phyloP scores from a whole-genome alignment of 2,113 vertebrate species.

The Typhlomys cinereus region DNA sequence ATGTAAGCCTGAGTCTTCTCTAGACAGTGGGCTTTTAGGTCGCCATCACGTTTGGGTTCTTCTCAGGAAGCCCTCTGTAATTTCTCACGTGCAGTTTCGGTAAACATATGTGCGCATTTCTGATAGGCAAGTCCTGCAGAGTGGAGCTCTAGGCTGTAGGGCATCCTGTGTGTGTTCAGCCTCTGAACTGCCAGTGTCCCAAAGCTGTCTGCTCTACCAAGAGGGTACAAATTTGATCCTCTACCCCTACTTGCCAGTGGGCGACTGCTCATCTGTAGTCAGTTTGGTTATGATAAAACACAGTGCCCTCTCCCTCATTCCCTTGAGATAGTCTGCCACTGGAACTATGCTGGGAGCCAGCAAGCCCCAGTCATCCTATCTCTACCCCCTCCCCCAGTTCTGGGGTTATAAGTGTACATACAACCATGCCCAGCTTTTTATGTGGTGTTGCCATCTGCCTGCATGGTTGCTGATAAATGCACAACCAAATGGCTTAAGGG shows the following conservation, averaged over 20 bases:
- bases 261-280: background rate
- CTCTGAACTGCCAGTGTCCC: background rate
- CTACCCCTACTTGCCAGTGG: background rate
- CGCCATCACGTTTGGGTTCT: background rate
- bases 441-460: too few species aligned
- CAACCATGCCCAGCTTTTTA: too few species aligned
- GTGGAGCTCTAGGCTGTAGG: background rate
- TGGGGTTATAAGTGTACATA: background rate
- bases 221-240: background rate
- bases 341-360: too few species aligned
- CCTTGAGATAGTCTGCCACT: too few species aligned
- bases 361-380: too few species aligned
- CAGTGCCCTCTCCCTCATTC: too few species aligned
- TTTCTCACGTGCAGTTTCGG: background rate
- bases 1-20: background rate
- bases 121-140: background rate
- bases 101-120: background rate
- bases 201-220: background rate
- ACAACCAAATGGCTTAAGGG: too few species aligned
- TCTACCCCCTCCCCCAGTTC: background rate
- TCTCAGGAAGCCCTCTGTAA: background rate
- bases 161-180: background rate
- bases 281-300: background rate
- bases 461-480: too few species aligned
- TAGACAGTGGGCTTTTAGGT: background rate